Conservation (phyloP, 2,797 vertebrate species). For the Rhodeus uyekii region DNA sequence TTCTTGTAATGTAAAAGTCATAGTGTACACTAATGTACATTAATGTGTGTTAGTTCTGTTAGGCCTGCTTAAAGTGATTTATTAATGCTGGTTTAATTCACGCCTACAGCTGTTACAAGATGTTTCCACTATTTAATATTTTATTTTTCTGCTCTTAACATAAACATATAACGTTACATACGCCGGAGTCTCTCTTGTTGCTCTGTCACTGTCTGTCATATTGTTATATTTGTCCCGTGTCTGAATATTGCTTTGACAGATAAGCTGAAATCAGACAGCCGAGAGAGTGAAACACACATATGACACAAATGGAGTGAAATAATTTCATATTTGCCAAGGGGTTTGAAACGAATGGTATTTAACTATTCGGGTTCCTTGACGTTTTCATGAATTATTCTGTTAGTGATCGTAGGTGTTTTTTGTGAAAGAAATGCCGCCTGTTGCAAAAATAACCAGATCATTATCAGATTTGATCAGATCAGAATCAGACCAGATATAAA, state of each 20-base stretch:
- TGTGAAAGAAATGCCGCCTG: neutral
- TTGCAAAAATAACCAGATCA: neutral
- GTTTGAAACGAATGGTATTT: neutral
- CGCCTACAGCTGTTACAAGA: neutral
- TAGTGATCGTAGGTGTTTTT: neutral
- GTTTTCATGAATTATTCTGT: neutral
- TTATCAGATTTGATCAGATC: neutral
- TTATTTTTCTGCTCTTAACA: neutral
- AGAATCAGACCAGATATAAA: no score
- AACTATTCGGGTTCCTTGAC: neutral
- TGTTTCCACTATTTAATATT: neutral
- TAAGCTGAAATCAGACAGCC: neutral
- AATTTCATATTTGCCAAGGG: neutral
- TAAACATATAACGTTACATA: neutral
- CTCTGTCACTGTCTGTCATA: neutral
- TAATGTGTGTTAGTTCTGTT: neutral
- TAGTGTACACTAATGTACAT: neutral
- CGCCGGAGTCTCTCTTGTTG: neutral
- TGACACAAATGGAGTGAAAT: neutral
- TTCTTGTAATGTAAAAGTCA: neutral
- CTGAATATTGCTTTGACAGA: neutral
- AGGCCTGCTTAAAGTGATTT: neutral
- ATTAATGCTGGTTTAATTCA: neutral
- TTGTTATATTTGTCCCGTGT: neutral
- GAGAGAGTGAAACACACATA: neutral